Evolutionary conservation across 2,797 vertebrate genomes (phyloP).

Genomic region (Gallirallus australis): DNA sequence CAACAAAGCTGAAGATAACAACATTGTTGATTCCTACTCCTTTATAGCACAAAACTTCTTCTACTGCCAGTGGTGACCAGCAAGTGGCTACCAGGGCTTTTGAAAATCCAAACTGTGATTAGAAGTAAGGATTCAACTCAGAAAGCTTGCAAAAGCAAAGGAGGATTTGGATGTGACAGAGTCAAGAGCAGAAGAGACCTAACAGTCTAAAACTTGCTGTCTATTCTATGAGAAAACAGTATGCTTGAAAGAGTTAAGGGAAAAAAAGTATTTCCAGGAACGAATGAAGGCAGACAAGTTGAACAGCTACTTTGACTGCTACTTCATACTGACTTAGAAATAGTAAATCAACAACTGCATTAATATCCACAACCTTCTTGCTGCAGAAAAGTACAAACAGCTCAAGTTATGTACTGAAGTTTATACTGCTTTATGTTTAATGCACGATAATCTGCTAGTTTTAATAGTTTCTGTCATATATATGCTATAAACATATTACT

Average conservation of each 20-base stretch:
- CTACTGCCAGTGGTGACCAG: background rate
- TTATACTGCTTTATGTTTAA: background rate
- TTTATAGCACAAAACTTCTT: background rate
- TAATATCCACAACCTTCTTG: background rate
- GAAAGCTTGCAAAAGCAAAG: background rate
- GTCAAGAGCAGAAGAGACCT: background rate
- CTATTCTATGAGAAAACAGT: background rate
- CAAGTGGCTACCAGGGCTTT: background rate
- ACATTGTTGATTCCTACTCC: background rate
- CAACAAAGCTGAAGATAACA: background rate
- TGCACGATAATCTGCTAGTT: background rate
- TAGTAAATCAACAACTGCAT: background rate
- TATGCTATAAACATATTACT: background rate
- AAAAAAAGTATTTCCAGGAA: background rate
- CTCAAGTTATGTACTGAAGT: background rate
- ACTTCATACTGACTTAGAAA: background rate
- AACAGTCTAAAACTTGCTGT: background rate
- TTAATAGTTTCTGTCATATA: background rate
- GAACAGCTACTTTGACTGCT: background rate
- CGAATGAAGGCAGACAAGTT: background rate
- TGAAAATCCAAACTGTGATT: background rate
- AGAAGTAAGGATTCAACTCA: background rate
- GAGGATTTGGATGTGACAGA: background rate
- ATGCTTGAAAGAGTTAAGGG: background rate
- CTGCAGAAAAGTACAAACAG: background rate